A percentile compares a stretch with the other conserved stretches of the same genome.
These are phyloP conservation scores for Caiman crocodilus DNA, from an alignment of 2,797 vertebrate species.

Conservation along the genomic window DNA sequence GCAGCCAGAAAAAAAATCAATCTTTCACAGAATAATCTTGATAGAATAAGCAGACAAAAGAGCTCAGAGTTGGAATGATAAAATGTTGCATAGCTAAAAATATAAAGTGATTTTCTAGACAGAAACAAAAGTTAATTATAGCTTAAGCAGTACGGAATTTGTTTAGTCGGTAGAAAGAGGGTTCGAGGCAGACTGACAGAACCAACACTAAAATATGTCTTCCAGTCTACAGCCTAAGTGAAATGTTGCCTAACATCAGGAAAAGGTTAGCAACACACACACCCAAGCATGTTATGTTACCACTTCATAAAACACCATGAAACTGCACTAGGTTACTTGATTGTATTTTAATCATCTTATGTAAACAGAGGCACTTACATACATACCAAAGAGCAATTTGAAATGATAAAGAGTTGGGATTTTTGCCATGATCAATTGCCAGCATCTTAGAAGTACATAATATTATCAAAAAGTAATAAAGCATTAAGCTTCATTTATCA, in stretches of 20 bases:
- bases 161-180: not conserved
- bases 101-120: not conserved
- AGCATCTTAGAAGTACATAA: not conserved
- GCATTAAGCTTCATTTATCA: slow-evolving; percentile 8
- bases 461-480: not conserved
- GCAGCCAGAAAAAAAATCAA: slow-evolving; percentile 41
- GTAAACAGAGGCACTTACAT: slow-evolving; percentile 64
- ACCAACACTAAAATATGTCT: slow-evolving; percentile 11
- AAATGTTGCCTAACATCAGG: not conserved
- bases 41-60: slow-evolving; percentile 46
- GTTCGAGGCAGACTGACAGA: not conserved
- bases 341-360: not conserved
- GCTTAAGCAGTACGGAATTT: not conserved
- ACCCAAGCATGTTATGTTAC: not conserved
- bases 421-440: not conserved
- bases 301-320: not conserved
- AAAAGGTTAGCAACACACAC: not conserved
- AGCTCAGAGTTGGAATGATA: slow-evolving; percentile 15
- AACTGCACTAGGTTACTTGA: not conserved
- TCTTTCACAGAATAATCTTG: slow-evolving; percentile 56
- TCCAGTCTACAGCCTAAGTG: not conserved
- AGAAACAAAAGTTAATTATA: not conserved
- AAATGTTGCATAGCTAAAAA: slow-evolving; percentile 37
- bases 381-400: slow-evolving; percentile 26
- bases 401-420: not conserved